These are phyloP conservation scores for Rhyacophila evoluta DNA, from an alignment of 2,888 invertebrate genomes.

Conservation along the genomic window DNA sequence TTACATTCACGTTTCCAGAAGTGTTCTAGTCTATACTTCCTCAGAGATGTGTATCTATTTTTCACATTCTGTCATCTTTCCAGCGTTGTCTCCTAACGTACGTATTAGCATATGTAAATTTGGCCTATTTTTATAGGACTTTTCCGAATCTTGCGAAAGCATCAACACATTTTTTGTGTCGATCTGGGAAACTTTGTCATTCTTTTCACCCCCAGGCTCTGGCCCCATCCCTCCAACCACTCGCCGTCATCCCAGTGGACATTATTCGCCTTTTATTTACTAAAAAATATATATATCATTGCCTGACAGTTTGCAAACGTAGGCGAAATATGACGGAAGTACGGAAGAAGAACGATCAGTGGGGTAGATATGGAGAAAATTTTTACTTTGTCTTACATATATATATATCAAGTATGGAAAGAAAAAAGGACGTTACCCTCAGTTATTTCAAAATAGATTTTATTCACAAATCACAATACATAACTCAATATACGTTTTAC, in stretches of 20 bases:
- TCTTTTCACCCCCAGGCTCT: not conserved
- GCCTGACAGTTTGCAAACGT: slow-evolving; percentile 18
- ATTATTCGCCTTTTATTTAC: slow-evolving; percentile 16
- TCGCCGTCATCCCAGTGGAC: not conserved
- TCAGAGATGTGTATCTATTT: slow-evolving; percentile 3
- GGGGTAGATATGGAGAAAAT: not conserved
- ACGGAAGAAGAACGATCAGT: not conserved
- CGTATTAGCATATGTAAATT: slow-evolving; percentile 12
- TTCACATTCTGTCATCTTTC: slow-evolving; percentile 9
- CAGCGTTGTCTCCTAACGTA: not conserved
- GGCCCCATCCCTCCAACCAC: not conserved
- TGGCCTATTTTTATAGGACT: slow-evolving; percentile 14
- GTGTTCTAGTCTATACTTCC: not conserved
- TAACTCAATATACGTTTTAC: too few relatives aligned
- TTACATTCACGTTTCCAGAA: too few relatives aligned
- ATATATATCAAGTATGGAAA: too few relatives aligned
- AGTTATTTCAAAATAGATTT: too few relatives aligned
- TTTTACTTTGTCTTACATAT: too few relatives aligned
- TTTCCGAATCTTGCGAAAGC: slow-evolving; percentile 14
- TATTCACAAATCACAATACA: too few relatives aligned
- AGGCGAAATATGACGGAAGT: slow-evolving; percentile 17
- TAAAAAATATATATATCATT: slow-evolving; percentile 24
- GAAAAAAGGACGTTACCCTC: too few relatives aligned
- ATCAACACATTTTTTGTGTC: slow-evolving; percentile 18
- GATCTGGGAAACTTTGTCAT: slow-evolving; percentile 14